Conservation (phyloP, 2,888 invertebrate genomes). For the Rutpela maculata region DNA sequence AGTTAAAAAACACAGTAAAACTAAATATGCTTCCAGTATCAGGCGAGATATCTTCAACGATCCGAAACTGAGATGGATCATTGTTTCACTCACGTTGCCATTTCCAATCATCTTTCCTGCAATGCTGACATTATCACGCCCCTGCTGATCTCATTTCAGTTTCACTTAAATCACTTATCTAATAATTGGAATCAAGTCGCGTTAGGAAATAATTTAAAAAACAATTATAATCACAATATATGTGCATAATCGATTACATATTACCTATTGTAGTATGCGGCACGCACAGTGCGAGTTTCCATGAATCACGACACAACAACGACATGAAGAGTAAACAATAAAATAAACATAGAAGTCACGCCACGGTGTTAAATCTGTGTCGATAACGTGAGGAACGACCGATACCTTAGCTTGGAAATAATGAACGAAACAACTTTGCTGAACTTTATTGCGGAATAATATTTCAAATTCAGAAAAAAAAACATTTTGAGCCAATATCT, state of each 20-base stretch:
- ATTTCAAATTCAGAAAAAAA: too few species aligned
- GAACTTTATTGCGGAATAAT: background rate
- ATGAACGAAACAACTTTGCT: background rate
- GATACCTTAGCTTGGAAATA: background rate
- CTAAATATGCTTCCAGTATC: too few species aligned
- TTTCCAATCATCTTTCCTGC: too few species aligned
- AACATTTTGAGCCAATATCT: too few species aligned
- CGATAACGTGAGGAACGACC: background rate
- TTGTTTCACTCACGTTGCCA: too few species aligned
- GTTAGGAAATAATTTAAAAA: background rate
- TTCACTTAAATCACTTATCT: background rate
- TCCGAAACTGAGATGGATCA: too few species aligned
- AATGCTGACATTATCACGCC: too few species aligned
- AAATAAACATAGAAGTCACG: background rate
- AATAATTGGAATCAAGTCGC: background rate
- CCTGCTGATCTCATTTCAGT: too few species aligned
- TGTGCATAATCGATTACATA: background rate
- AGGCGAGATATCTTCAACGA: too few species aligned
- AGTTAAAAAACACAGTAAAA: too few species aligned
- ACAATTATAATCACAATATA: background rate
- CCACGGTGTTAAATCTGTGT: background rate
- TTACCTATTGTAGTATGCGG: background rate
- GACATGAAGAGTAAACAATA: background rate
- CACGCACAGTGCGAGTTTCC: background rate
- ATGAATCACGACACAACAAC: background rate